Evolutionary conservation across 2,113 vertebrate genomes (phyloP), one percentile per base, ranked within the genome.

Genomic region (Lepus europaeus): DNA sequence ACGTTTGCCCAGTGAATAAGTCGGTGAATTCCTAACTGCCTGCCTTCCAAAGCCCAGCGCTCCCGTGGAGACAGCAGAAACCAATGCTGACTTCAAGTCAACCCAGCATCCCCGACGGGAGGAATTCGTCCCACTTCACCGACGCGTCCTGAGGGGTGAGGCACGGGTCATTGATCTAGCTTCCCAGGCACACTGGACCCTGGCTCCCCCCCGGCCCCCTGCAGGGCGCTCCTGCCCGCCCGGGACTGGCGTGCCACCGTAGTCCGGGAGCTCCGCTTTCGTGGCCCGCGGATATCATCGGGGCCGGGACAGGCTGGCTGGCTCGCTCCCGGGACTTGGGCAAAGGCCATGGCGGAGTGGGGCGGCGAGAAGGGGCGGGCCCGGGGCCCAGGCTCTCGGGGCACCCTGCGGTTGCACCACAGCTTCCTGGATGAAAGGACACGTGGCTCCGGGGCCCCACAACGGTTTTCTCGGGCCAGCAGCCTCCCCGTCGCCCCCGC

Each of bases 371-470:
- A 12, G 3, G 39, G 23, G 39, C 51, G 25, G 33, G 27, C 0
- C 1, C n/a, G 33, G 2, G 10, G 11, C 80, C 13, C 5, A 6
- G 25, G 70, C 9, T 68, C 83, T 56, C 23, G 77, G 25, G 70
- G 79, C 51, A 12, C 76, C 4, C 92, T 92, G 96, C 29, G 94
- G 91, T 95, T 72, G 84, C 95, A 85, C 95, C 95, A 84, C 96
- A 70, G 90, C 90, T 97, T 97, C 96, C 97, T 96, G 97, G 39
- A 51, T 73, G 31, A 23, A 56, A 95, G 76, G 87, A 97, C 97
- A 97, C 97, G 94, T 96, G 97, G 93, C 96, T 90, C 95, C 8
- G 79, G 95, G 93, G 96, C 96, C 96, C 95, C 95, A 79, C 77
- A 31, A 89, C 86, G 10, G 87, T 85, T 96, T 97, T 94, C 96